Conservation (phyloP, 2,888 invertebrate genomes). For the Flexamia atlantica region DNA sequence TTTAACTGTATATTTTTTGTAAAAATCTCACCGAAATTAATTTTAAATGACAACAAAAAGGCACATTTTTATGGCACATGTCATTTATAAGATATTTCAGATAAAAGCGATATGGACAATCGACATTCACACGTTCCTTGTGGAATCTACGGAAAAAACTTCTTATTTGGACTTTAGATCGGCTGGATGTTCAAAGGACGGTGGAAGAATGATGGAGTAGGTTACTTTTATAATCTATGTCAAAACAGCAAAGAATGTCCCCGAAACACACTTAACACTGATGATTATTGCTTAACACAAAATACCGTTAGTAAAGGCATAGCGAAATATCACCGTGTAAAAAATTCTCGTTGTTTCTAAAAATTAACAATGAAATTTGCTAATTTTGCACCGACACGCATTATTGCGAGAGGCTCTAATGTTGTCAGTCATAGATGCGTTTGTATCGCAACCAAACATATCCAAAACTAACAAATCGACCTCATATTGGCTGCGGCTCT, state of each 20-base stretch:
- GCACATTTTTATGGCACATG: slow-evolving; percentile 48
- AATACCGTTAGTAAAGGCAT: slow-evolving; percentile 38
- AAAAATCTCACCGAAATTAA: neutral
- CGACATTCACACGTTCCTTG: slow-evolving; percentile 12
- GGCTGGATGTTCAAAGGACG: slow-evolving; percentile 50
- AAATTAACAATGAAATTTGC: slow-evolving; percentile 4
- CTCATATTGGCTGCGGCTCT: neutral
- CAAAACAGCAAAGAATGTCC: slow-evolving; percentile 12
- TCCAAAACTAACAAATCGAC: slow-evolving; percentile 9
- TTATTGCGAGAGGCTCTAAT: slow-evolving; percentile 33
- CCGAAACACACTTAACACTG: slow-evolving; percentile 28
- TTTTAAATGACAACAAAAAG: slow-evolving; percentile 24
- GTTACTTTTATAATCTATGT: slow-evolving; percentile 6
- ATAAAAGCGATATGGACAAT: slow-evolving; percentile 22
- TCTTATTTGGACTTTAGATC: slow-evolving; percentile 28
- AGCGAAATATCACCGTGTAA: neutral
- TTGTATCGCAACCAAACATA: slow-evolving; percentile 5
- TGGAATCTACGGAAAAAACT: slow-evolving; percentile 23
- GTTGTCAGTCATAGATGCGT: slow-evolving; percentile 23
- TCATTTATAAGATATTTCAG: slow-evolving; percentile 3
- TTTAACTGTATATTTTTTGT: neutral
- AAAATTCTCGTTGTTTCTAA: slow-evolving; percentile 1
- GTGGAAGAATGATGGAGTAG: slow-evolving; percentile 48
- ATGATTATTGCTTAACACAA: slow-evolving; percentile 52
- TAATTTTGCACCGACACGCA: slow-evolving; percentile 18